These are phyloP conservation scores for Heliconius himera DNA, from an alignment of 1,140 invertebrate genomes.

Conservation along the genomic window DNA sequence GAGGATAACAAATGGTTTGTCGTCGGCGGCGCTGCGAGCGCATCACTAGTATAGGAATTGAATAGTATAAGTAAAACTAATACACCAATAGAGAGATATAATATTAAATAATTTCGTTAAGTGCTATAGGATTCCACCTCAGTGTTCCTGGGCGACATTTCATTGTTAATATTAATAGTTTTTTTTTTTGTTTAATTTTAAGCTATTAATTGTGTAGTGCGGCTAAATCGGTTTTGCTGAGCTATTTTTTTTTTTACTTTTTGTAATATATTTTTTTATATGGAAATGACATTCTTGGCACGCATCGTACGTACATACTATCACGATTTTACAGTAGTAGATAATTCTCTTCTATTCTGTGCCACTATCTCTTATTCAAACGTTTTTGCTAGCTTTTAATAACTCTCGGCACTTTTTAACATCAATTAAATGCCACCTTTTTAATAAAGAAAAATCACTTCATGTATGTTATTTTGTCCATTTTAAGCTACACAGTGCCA, in stretches of 20 bases:
- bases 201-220: slow-evolving; percentile 45
- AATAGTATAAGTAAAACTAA: slow-evolving; percentile 76
- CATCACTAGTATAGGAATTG: slow-evolving; percentile 76
- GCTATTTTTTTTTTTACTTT: slow-evolving; percentile 67
- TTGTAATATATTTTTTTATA: slow-evolving; percentile 51
- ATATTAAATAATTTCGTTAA: slow-evolving; percentile 69
- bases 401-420: background rate
- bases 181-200: slow-evolving; percentile 48
- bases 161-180: slow-evolving; percentile 64
- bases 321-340: slow-evolving; percentile 13
- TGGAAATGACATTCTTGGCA: slow-evolving; percentile 16
- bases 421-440: background rate
- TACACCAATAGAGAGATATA: slow-evolving; percentile 72
- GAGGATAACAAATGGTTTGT: slow-evolving; percentile 27
- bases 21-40: slow-evolving; percentile 42
- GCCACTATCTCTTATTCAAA: background rate
- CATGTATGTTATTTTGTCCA: background rate
- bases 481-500: slow-evolving; percentile 24
- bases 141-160: slow-evolving; percentile 64
- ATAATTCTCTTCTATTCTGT: background rate
- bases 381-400: slow-evolving; percentile 9
- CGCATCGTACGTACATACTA: background rate
- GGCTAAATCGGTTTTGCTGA: slow-evolving; percentile 61
- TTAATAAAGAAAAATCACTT: background rate
- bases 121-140: slow-evolving; percentile 64